Evolutionary conservation across 2,888 invertebrate species (phyloP).

Genomic region (Hirtodrosophila duncani): DNA sequence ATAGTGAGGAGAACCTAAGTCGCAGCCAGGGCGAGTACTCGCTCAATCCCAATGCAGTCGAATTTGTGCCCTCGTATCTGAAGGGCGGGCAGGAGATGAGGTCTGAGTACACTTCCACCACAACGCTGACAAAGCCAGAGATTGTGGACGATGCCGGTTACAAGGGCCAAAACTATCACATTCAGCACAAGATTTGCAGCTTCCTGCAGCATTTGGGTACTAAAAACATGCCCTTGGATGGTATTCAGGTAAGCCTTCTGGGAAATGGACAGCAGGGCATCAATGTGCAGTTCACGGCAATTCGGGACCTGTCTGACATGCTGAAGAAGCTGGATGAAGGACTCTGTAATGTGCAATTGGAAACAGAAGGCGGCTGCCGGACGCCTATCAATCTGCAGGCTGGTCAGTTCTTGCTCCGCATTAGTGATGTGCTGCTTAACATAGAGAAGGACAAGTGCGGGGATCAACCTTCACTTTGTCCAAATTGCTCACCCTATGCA

Average conservation of each 20-base stretch:
- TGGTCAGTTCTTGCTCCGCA: constrained; percentile 22
- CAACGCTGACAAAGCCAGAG: constrained; percentile 22
- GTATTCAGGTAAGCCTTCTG: constrained; percentile 29
- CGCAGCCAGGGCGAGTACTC: constrained; percentile 21
- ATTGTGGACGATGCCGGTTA: constrained; percentile 13
- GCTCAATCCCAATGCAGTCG: constrained; percentile 49
- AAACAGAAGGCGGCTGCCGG: neutral
- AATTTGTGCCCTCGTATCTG: constrained; percentile 46
- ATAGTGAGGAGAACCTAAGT: constrained; percentile 7
- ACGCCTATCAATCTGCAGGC: constrained; percentile 3
- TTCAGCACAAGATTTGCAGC: constrained; percentile 40
- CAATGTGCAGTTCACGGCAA: constrained; percentile 36
- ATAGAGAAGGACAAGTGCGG: constrained; percentile 18
- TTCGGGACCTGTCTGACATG: neutral
- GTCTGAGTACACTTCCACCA: constrained; percentile 30
- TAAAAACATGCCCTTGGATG: constrained; percentile 22
- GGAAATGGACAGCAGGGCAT: constrained; percentile 41
- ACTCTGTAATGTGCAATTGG: neutral
- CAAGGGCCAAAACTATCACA: neutral
- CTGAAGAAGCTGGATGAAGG: neutral
- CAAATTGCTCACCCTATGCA: constrained; percentile 28
- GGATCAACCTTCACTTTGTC: constrained; percentile 7
- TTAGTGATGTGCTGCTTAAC: constrained; percentile 20
- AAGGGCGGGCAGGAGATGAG: constrained; percentile 4
- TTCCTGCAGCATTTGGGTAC: constrained; percentile 43